Evolutionary conservation across 2,888 invertebrate genomes (phyloP), one percentile per base, ranked within the genome.

Genomic region (Conchocele bisecta): DNA sequence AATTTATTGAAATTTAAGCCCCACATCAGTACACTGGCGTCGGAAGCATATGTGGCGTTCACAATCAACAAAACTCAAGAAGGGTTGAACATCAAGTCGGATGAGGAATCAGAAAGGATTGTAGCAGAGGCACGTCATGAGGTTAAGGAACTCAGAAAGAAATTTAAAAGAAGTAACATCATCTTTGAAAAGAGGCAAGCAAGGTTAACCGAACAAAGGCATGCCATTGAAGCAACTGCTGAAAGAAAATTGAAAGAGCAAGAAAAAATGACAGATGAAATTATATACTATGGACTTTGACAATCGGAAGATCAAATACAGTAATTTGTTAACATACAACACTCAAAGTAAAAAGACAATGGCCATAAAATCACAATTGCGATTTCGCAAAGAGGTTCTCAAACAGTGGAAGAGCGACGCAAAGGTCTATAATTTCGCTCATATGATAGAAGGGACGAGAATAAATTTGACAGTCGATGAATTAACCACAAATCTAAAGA

Each of bases 181-280:
- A 57, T 57, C 3, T 29, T 5, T 6, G 57, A 41, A 3, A 57
- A 57, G 17, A 20, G 57, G 29, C n/a, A 28, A 11, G 57, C 41
- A 41, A 57, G 29, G 29, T 37, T 57, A 26, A 57, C 26, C 26
- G 41, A 57, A 57, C 41, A 57, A 17, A 41, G 26, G 42, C 41
- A n/a, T 24, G 54, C 37, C 11, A 58, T 44, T 9, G 58, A 58
- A 31, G 58, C 58, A 5, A 39, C 54, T n/a, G 57, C 57, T 57
- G 41, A n/a, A 13, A 33, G 22, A 26, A n/a, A 44, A 42, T 33
- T 24, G 44, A 13, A 26, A 29, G 22, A 28, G 48, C 4, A 33
- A 48, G 29, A 50, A 59, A 48, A 48, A 35, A 48, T 20, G 13
- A 44, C 51, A 6, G 15, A 41, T 20, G 44, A 28, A 17, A 54